Conservation (phyloP, 2,888 invertebrate species). For the Drosophila pegasa region DNA sequence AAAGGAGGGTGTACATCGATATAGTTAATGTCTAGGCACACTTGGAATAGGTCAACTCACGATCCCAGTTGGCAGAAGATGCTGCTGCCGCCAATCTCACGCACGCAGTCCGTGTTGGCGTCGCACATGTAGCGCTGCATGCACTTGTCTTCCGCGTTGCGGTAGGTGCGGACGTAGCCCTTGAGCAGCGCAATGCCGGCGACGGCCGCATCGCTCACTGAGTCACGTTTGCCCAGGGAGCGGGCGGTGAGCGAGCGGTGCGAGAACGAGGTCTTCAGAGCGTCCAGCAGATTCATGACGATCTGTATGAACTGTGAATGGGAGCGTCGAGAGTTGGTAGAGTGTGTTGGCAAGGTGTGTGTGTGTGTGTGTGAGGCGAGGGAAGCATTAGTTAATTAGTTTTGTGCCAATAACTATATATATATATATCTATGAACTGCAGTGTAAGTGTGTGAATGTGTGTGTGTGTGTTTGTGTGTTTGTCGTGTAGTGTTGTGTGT, state of each 20-base stretch:
- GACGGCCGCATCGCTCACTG: slow-evolving; percentile 95
- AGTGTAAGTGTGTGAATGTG: slow-evolving; percentile 23
- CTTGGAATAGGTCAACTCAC: slow-evolving; percentile 87
- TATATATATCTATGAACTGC: slow-evolving; percentile 18
- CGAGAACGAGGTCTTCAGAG: slow-evolving; percentile 96
- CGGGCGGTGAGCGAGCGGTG: slow-evolving; percentile 94
- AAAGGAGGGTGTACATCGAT: neutral
- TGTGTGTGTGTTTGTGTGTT: slow-evolving; percentile 21
- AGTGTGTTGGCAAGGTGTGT: slow-evolving; percentile 42
- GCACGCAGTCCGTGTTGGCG: slow-evolving; percentile 94
- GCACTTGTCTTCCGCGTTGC: slow-evolving; percentile 92
- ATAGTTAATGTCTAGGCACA: too few relatives aligned
- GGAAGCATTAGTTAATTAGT: slow-evolving; percentile 74
- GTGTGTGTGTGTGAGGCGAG: slow-evolving; percentile 18
- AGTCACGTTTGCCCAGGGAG: slow-evolving; percentile 93
- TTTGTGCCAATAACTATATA: slow-evolving; percentile 62
- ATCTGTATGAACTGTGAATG: slow-evolving; percentile 93
- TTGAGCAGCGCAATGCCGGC: slow-evolving; percentile 95
- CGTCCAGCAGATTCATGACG: slow-evolving; percentile 95
- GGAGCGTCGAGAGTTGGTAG: slow-evolving; percentile 69
- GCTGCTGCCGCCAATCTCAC: slow-evolving; percentile 92
- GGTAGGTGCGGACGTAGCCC: slow-evolving; percentile 93
- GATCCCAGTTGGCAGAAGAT: slow-evolving; percentile 97
- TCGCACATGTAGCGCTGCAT: slow-evolving; percentile 95
- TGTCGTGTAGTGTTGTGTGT: slow-evolving; percentile 31